A percentile compares a stretch with the other conserved stretches of the same genome.
phyloP scores from a whole-genome alignment of 1,140 invertebrate genomes.

The Zaprionus capensis region DNA sequence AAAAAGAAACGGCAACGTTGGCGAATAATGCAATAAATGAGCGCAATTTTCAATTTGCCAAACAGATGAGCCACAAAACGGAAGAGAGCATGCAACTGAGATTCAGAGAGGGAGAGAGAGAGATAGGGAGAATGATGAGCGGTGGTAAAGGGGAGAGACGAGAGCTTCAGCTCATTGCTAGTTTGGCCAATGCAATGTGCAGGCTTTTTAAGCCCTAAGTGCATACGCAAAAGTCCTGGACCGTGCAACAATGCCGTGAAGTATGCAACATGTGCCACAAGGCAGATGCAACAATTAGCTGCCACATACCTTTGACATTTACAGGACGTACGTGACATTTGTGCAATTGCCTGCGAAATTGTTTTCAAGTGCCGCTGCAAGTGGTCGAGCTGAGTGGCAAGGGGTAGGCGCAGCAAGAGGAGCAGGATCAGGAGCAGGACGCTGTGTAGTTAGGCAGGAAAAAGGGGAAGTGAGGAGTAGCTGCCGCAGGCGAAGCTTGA shows the following conservation, averaged over 20 bases:
- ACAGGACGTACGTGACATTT: constrained; percentile 71
- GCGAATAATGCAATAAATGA: constrained; percentile 77
- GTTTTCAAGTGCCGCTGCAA: constrained; percentile 46
- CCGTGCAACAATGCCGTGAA: constrained; percentile 35
- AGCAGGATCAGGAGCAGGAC: not conserved
- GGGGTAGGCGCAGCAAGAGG: not conserved
- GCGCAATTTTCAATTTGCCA: constrained; percentile 77
- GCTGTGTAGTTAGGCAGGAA: not conserved
- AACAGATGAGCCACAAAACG: constrained; percentile 75
- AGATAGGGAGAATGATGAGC: no score
- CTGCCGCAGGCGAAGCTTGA: constrained; percentile 58
- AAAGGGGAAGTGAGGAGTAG: not conserved
- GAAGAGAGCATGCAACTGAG: not conserved
- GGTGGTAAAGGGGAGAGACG: not conserved
- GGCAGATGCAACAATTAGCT: constrained; percentile 65
- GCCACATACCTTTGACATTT: constrained; percentile 36
- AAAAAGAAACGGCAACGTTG: constrained; percentile 22
- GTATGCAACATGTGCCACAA: constrained; percentile 63
- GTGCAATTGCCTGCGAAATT: constrained; percentile 61
- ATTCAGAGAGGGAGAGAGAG: not conserved
- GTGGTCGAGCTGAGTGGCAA: not conserved
- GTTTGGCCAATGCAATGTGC: constrained; percentile 30
- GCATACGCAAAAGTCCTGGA: constrained; percentile 40
- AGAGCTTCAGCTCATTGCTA: not conserved
- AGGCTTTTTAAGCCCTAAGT: constrained; percentile 55